Evolutionary conservation across 2,113 vertebrate genomes (phyloP), one percentile per base, ranked within the genome.

Genomic region (Silurus glanis): DNA sequence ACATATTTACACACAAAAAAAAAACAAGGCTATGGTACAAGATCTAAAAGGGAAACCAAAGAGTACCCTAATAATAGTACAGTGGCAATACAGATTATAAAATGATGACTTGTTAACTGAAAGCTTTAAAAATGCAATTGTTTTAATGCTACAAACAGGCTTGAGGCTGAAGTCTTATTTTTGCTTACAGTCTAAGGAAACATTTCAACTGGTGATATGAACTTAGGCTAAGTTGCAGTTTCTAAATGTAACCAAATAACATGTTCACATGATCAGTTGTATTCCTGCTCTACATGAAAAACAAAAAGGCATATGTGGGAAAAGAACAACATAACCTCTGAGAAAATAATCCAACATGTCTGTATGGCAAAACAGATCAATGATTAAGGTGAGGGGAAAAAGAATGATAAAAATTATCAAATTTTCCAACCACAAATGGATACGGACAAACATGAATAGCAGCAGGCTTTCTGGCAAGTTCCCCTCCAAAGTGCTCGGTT

Each of bases 401-500:
- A 49, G 47, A 85, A 59, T 1, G 83, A 83, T 45, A 90, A 87
- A 6, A 9, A 87, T 83, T 82, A 80, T 80, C 82, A 88, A 87
- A 89, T 84, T n/a, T 84, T 87, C 91, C 87, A 87, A 91, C 90
- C 92, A 90, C 91, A 49, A 87, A 67, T 82, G 83, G 53, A 92
- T 75, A 93, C 89, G 91, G 80, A 95, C 89, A 92, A 94, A 95
- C 94, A 94, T 92, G 89, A 94, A 97, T 98, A 99, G 97, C 97
- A 98, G 97, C 97, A 97, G 90, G 93, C 94, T 62, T 86, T 80
- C 95, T 91, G 96, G 95, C 94, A 95, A 93, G 93, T 93, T 83
- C 93, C 92, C 94, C 96, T 95, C 95, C 95, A 98, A 99, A 98
- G 98, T 99, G 98, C 97, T 99, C 95, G 96, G 94, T 97, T 94